Evolutionary conservation across 2,797 vertebrate species (phyloP), one percentile per base, ranked within the genome.

Genomic region (Acanthurus lineatus): DNA sequence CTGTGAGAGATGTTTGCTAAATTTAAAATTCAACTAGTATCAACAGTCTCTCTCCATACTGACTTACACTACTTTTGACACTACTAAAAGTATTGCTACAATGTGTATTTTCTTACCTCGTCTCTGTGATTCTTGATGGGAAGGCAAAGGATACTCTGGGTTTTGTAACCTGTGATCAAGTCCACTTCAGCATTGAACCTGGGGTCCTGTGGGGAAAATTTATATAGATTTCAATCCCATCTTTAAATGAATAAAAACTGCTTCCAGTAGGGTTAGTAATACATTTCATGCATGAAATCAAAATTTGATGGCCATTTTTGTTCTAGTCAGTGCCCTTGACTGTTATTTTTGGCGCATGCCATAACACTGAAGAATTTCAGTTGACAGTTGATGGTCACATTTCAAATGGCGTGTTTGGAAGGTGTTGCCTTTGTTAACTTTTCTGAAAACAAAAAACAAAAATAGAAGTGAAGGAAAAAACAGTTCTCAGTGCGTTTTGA

Each of bases 141-240:
- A 95, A 99, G 96, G 88, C 98, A 99, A 63, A 99, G 96, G 84
- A 99, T 98, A 73, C 97, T 99, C 78, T 98, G 97, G 28, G 98
- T 99, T 94, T 96, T 98, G 92, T 99, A 99, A 0, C 98, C 98
- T 40, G 98, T 99, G 90, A 99, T 98, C 91, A 97, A 96, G 94
- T 99, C 98, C 5, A 99, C 97, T 90, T 99, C 98, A 35, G 97
- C 97, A 66, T 99, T 99, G 91, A 99, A 99, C 86, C 98, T 95
- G 61, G 97, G 95, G 90, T 99, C 98, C 98, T 99, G 49, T 49
- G 32, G 80, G 65, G 68, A 61, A 61, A 66, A 61, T 0, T 4
- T 65, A 1, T 76, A 1, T 32, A 2, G 40, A 6, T 62, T 0
- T 58, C 0, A 52, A 56, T 22, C 8, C 22, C 28, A 63, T 14